phyloP scores from a whole-genome alignment of 2,888 invertebrate genomes.

The Strigamia maritima region DNA sequence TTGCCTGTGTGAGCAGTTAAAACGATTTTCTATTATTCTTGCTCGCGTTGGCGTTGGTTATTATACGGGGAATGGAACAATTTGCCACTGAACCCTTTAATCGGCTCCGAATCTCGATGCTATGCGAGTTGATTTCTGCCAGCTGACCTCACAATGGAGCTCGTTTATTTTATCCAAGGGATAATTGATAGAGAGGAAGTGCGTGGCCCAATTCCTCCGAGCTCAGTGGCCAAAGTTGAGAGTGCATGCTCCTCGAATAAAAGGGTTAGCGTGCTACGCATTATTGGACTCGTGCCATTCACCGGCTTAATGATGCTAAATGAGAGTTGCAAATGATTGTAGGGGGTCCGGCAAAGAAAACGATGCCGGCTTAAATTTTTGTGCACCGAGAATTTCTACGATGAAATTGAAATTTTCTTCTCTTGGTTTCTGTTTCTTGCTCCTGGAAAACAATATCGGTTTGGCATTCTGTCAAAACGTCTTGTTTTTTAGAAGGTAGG shows the following conservation, averaged over 20 bases:
- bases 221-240: not conserved
- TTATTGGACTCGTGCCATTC: conserved; percentile 9
- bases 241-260: conserved; percentile 5
- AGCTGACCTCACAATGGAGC: conserved; percentile 10
- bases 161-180: conserved; percentile 8
- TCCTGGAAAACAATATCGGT: conserved; percentile 35
- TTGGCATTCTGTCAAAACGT: conserved; percentile 36
- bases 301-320: conserved; percentile 10
- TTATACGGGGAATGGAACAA: conserved; percentile 4
- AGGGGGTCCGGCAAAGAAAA: conserved; percentile 10
- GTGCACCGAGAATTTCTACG: conserved; percentile 27
- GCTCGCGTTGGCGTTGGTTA: conserved; percentile 1
- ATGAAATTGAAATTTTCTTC: conserved; percentile 32
- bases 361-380: not conserved
- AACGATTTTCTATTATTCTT: conserved; percentile 10
- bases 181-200: conserved; percentile 15
- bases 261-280: conserved; percentile 6
- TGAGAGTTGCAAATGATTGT: conserved; percentile 15
- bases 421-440: conserved; percentile 24
- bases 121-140: conserved; percentile 12
- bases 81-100: conserved; percentile 15
- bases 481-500: conserved; percentile 29
- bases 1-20: not conserved
- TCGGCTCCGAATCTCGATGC: conserved; percentile 15
- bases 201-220: not conserved